A percentile compares a stretch with the other conserved stretches of the same genome.
phyloP scores from a whole-genome alignment of 2,888 invertebrate genomes.

The Spialia ferax region DNA sequence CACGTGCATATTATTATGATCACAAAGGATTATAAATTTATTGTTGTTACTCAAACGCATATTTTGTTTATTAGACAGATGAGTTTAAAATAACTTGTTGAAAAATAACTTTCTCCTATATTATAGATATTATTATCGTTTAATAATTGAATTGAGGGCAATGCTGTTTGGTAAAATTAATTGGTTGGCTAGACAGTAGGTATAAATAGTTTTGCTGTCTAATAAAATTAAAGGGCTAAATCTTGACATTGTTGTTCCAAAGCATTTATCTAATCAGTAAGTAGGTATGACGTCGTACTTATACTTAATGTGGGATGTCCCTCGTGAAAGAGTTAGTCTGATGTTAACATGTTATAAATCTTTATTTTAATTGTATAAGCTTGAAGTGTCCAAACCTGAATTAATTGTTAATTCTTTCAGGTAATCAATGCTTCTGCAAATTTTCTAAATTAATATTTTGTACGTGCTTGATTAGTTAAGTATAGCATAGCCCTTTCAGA shows the following conservation, averaged over 20 bases:
- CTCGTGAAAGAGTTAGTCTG: slow-evolving; percentile 45
- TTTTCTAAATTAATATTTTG: not conserved
- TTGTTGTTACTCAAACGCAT: no score
- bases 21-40: no score
- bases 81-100: not conserved
- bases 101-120: no score
- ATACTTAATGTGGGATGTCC: slow-evolving; percentile 43
- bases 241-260: slow-evolving; percentile 56
- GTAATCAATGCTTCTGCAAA: no score
- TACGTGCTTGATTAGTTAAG: no score
- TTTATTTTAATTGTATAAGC: no score
- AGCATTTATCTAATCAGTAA: slow-evolving; percentile 70
- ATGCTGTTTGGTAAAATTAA: not conserved
- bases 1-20: no score
- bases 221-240: slow-evolving; percentile 23
- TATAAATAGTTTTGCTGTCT: slow-evolving; percentile 49
- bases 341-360: no score
- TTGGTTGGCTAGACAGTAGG: slow-evolving; percentile 30
- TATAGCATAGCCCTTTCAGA: no score
- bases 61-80: not conserved
- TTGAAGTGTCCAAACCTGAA: no score
- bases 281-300: slow-evolving; percentile 44
- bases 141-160: slow-evolving; percentile 1
- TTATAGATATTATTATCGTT: not conserved
- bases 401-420: no score